Percentiles rank a stretch among this genome's conserved stretches.
These are phyloP conservation scores for Musca vetustissima DNA, from an alignment of 1,140 invertebrate species.

Conservation along the genomic window DNA sequence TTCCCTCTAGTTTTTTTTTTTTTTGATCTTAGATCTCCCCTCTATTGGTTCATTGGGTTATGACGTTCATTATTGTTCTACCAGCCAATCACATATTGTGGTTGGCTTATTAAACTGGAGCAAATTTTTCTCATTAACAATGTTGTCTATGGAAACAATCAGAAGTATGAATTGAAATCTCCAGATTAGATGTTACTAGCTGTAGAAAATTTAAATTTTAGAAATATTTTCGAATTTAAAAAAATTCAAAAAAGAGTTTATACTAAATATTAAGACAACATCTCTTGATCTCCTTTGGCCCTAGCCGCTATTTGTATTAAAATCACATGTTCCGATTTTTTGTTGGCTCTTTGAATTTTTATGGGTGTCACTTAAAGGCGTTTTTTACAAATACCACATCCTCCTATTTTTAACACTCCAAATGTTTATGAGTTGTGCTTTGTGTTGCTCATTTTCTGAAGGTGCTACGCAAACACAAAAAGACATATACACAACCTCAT, in stretches of 20 bases:
- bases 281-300: too few relatives aligned
- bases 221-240: too few relatives aligned
- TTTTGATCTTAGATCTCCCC: too few relatives aligned
- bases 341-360: neutral
- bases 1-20: too few relatives aligned
- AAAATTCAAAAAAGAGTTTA: too few relatives aligned
- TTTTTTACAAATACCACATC: slow-evolving; percentile 14
- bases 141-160: neutral
- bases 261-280: too few relatives aligned
- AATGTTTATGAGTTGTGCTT: slow-evolving; percentile 10
- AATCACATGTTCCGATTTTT: neutral
- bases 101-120: slow-evolving; percentile 13
- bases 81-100: slow-evolving; percentile 5
- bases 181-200: too few relatives aligned
- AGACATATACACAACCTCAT: neutral
- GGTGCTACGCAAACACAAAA: neutral
- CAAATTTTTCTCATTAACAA: slow-evolving; percentile 8
- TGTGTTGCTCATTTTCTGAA: neutral
- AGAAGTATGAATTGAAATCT: too few relatives aligned
- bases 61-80: too few relatives aligned
- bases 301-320: too few relatives aligned
- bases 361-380: slow-evolving; percentile 20
- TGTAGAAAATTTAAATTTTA: too few relatives aligned
- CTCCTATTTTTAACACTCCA: slow-evolving; percentile 17
- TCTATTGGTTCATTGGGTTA: too few relatives aligned